Base-by-base conservation (phyloP, 2,888 invertebrate species). In the Brachynemurus nebulosus region DNA sequence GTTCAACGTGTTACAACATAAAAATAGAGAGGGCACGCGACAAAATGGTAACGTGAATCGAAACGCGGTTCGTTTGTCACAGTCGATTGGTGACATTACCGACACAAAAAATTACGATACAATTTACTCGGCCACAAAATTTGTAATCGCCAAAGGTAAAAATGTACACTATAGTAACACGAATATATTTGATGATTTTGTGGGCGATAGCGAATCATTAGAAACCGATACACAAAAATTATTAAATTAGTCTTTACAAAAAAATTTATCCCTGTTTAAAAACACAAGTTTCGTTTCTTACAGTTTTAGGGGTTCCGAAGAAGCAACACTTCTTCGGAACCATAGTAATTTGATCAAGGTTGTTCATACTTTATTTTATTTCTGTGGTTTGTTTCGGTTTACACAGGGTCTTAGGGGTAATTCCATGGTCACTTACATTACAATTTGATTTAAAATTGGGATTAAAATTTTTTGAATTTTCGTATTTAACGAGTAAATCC, bases 81-180 rank as follows among this genome's bases (percentile, higher is more conserved):
- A 60, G 47, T 65, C 65, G 38, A 64, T 65, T 45, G 65, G 65
- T 17, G 64, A 66, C 51, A 61, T 66, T 47, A 58, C 58, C 44
- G 63, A 64, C 45, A 18, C 27, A 1, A 58, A 62, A 41, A 63
- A 65, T 54, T 76, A 76, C 60, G 76, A 71, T 53, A 69, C 76
- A 6, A 71, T 73, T 39, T 74, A 64, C 54, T 59, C 59, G 45
- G 64, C 69, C 57, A 64, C 68, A 34, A 66, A 59, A 50, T 65
- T 63, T 50, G 59, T 64, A 41, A 64, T 66, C 36, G 62, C 60
- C n/a, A 59, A 59, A 47, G 63, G 64, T 36, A 55, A 59, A 19
- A 58, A 57, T 46, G 55, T 53, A 21, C 50, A 54, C 18, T 21
- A 35, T 14, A 12, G 17, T 50, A 52, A 51, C 44, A 47, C 48